Evolutionary conservation across 2,797 vertebrate species (phyloP).

Genomic region (Macrochelys suwanniensis): DNA sequence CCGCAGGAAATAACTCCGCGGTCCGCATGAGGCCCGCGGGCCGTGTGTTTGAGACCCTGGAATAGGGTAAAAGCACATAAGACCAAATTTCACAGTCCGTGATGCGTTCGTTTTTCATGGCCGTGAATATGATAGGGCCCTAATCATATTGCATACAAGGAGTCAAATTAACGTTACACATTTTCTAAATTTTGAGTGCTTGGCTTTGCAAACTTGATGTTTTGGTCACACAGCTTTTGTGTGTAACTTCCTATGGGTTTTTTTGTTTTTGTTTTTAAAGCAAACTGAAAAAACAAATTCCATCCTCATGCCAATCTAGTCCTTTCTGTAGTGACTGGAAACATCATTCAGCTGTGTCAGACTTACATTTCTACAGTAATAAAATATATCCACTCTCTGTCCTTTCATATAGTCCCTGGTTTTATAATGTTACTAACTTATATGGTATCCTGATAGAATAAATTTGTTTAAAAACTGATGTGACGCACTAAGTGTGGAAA

Average conservation of each 20-base stretch:
- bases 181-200: not conserved
- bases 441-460: not conserved
- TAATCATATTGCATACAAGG: not conserved
- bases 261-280: not conserved
- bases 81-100: no score
- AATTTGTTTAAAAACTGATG: not conserved
- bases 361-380: conserved; percentile 28
- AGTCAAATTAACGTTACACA: not conserved
- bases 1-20: no score
- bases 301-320: not conserved
- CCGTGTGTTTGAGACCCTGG: no score
- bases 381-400: not conserved
- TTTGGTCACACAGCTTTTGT: not conserved
- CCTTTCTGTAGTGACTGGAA: not conserved
- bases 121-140: no score
- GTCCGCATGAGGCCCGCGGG: no score
- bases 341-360: not conserved
- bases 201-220: not conserved
- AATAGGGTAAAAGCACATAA: no score
- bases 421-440: not conserved
- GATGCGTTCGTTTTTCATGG: no score
- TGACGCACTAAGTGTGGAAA: not conserved
- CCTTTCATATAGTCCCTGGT: not conserved
- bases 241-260: not conserved
- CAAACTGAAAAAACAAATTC: not conserved